Evolutionary conservation across 2,113 vertebrate species (phyloP).

Genomic region (Macquaria australasica): DNA sequence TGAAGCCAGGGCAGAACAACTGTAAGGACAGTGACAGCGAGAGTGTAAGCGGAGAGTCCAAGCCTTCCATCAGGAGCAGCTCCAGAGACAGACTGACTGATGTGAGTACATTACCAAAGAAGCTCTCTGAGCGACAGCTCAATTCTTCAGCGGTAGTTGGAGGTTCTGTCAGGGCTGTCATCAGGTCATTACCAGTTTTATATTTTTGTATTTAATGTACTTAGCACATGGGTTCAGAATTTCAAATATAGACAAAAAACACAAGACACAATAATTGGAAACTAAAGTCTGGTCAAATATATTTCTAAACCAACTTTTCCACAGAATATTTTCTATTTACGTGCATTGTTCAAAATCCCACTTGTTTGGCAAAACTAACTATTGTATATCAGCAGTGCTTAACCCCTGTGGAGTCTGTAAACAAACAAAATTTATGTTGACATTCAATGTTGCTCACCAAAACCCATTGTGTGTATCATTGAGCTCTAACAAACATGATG

Average conservation of each 20-base stretch:
- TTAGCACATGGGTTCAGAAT: background rate
- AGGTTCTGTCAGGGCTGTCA: background rate
- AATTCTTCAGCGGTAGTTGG: background rate
- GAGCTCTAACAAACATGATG: background rate
- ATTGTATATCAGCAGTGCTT: background rate
- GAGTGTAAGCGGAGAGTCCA: constrained; percentile 90
- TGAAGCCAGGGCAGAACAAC: constrained; percentile 93
- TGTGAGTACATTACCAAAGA: constrained; percentile 85
- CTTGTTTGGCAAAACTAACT: background rate
- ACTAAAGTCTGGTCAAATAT: background rate
- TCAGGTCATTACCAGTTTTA: background rate
- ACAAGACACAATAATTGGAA: background rate
- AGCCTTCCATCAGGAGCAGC: constrained; percentile 91
- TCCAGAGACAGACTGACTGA: constrained; percentile 94
- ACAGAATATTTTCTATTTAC: background rate
- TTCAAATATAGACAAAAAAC: constrained; percentile 1
- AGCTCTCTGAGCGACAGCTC: background rate
- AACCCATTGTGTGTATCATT: background rate
- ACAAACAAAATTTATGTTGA: background rate
- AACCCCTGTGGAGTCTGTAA: background rate
- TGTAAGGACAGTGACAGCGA: constrained; percentile 94
- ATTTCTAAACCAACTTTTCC: background rate
- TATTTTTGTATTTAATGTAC: background rate
- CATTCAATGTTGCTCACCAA: background rate
- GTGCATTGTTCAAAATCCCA: background rate